Evolutionary conservation across 1,140 invertebrate genomes (phyloP).

Genomic region (Apolygus lucorum): DNA sequence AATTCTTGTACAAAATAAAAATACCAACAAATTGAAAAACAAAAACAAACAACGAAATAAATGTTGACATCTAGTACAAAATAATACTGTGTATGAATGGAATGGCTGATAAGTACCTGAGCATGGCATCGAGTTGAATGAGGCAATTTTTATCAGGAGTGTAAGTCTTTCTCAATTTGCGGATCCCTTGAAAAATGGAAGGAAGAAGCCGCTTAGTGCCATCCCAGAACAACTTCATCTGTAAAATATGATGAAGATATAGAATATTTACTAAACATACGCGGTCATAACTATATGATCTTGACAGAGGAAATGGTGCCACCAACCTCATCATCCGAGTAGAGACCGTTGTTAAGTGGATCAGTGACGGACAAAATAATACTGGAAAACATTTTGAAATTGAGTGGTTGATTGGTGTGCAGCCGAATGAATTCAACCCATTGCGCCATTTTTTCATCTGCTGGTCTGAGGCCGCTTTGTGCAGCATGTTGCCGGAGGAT

Average conservation of each 20-base stretch:
- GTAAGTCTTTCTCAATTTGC: constrained; percentile 62
- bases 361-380: constrained; percentile 55
- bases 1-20: too few relatives aligned
- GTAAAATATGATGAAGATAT: too few relatives aligned
- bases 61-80: background rate
- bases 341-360: constrained; percentile 51
- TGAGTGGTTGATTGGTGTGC: constrained; percentile 65
- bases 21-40: constrained; percentile 7
- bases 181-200: constrained; percentile 60
- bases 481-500: constrained; percentile 84
- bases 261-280: too few relatives aligned
- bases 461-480: constrained; percentile 70
- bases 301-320: too few relatives aligned
- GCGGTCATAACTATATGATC: too few relatives aligned
- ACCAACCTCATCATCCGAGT: constrained; percentile 60
- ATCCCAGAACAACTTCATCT: constrained; percentile 66
- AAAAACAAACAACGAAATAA: background rate
- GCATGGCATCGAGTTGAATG: constrained; percentile 55
- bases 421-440: constrained; percentile 66
- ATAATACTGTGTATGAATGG: background rate
- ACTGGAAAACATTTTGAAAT: constrained; percentile 60
- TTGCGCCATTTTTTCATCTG: constrained; percentile 57
- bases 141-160: constrained; percentile 58
- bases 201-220: constrained; percentile 62
- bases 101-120: constrained; percentile 42